These are phyloP conservation scores for Drosophila bipectinata DNA, from an alignment of 1,140 invertebrate species.

Conservation along the genomic window DNA sequence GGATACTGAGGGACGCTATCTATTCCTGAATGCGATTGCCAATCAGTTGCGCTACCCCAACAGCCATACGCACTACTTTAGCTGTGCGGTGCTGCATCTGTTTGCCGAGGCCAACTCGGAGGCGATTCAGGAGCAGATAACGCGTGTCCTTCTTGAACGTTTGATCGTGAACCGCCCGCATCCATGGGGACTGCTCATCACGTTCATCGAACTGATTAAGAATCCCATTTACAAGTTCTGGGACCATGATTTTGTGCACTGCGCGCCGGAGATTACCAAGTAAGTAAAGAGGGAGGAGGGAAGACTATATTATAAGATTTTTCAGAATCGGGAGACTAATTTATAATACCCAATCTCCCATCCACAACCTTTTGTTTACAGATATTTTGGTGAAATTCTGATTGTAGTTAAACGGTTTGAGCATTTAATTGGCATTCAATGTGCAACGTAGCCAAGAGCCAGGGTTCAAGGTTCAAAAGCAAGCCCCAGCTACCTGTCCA, in stretches of 20 bases:
- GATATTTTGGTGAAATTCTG: slow-evolving; percentile 88
- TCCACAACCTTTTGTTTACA: slow-evolving; percentile 72
- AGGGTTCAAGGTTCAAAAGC: slow-evolving; percentile 33
- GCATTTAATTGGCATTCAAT: slow-evolving; percentile 52
- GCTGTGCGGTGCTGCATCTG: slow-evolving; percentile 97
- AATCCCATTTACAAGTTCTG: slow-evolving; percentile 99
- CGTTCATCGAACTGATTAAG: slow-evolving; percentile 99
- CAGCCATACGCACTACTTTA: slow-evolving; percentile 99
- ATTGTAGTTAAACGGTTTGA: slow-evolving; percentile 83
- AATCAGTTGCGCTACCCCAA: slow-evolving; percentile 99
- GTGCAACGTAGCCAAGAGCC: slow-evolving; percentile 45
- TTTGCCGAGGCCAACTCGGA: slow-evolving; percentile 99
- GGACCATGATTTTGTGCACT: slow-evolving; percentile 99
- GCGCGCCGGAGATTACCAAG: slow-evolving; percentile 99
- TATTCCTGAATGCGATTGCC: slow-evolving; percentile 99
- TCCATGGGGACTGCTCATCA: slow-evolving; percentile 99
- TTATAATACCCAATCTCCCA: too few relatives aligned
- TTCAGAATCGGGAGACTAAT: too few relatives aligned
- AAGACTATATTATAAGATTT: too few relatives aligned
- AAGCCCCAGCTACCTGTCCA: slow-evolving; percentile 10
- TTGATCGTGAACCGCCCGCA: slow-evolving; percentile 99
- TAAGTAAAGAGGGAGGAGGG: slow-evolving; percentile 84
- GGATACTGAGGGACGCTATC: slow-evolving; percentile 97
- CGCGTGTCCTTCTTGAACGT: slow-evolving; percentile 97
- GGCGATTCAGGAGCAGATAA: slow-evolving; percentile 95